A percentile compares a stretch with the other conserved stretches of the same genome.
Evolutionary conservation across 1,140 invertebrate species (phyloP).

Genomic region (Drosophila subobscura): DNA sequence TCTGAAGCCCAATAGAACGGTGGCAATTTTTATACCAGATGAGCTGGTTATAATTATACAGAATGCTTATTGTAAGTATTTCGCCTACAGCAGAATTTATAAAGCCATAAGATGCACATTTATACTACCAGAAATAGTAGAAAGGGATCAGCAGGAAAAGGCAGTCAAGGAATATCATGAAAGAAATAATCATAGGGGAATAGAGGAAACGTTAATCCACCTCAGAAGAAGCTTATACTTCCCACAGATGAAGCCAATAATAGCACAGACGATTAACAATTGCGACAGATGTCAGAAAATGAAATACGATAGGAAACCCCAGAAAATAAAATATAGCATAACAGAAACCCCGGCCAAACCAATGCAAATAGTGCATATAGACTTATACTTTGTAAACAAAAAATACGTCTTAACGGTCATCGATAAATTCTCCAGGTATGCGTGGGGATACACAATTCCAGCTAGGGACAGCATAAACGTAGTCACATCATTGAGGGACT

Average conservation of each 20-base stretch:
- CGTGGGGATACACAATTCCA: constrained; percentile 55
- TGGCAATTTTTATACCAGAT: background rate
- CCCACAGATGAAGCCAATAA: constrained; percentile 2
- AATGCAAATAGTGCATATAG: constrained; percentile 66
- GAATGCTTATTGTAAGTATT: no score
- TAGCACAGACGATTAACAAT: constrained; percentile 34
- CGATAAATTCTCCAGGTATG: constrained; percentile 69
- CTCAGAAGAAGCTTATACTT: no score
- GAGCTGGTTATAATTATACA: background rate
- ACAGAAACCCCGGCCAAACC: constrained; percentile 57
- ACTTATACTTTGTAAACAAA: constrained; percentile 55
- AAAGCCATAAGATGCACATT: background rate
- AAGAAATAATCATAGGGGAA: no score
- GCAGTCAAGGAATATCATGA: background rate
- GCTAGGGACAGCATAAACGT: constrained; percentile 27
- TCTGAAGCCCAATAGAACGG: background rate
- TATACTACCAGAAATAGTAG: background rate
- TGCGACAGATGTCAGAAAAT: constrained; percentile 51
- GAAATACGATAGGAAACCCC: constrained; percentile 72
- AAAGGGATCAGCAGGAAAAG: background rate
- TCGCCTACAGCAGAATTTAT: no score
- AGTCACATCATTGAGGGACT: constrained; percentile 45
- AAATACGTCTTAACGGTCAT: constrained; percentile 60
- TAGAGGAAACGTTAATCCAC: no score
- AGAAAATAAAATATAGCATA: constrained; percentile 52